Evolutionary conservation across 2,888 invertebrate genomes (phyloP), one percentile per base, ranked within the genome.

Genomic region (Amiota minor): DNA sequence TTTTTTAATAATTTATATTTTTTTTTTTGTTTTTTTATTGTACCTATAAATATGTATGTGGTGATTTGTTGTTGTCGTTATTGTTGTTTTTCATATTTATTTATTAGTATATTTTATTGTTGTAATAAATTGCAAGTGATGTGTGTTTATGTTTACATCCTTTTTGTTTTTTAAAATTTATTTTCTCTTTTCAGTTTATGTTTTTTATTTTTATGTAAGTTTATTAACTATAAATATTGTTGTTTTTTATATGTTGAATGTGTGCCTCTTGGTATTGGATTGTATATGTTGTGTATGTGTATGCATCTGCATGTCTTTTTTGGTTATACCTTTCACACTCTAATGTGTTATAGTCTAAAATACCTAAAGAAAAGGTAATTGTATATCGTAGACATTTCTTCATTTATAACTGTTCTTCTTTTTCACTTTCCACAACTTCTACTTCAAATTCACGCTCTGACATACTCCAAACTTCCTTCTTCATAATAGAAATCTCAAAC

Each of bases 121-220:
- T 76, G 74, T 77, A 76, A 76, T 80, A 80, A 78, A 79, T 81
- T 81, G 81, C 74, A 79, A 75, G 72, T 74, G 76, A 56, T 72
- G 68, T 50, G 71, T 47, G 4, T 49, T 10, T 67, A 18, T 16
- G 45, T 56, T 70, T 55, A 23, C 16, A 11, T 69, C 12, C n/a
- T 69, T 11, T 59, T 9, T 53, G 20, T 68, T 46, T 68, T 50
- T 55, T 18, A 61, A 14, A 61, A 20, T 61, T 55, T 59, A 18
- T 35, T 23, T 68, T 23, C 45, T 68, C 20, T 9, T 9, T 45
- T n/a, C n/a, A n/a, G n/a, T n/a, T n/a, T 70, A 45, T 72, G 50
- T 71, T 45, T 65, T 18, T 53, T 70, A 9, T 64, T 70, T 49
- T 59, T 64, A 16, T 6, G 2, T 6, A 35, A 35, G 35, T 35